Evolutionary conservation across 2,113 vertebrate species (phyloP).

Genomic region (Vulpes vulpes): DNA sequence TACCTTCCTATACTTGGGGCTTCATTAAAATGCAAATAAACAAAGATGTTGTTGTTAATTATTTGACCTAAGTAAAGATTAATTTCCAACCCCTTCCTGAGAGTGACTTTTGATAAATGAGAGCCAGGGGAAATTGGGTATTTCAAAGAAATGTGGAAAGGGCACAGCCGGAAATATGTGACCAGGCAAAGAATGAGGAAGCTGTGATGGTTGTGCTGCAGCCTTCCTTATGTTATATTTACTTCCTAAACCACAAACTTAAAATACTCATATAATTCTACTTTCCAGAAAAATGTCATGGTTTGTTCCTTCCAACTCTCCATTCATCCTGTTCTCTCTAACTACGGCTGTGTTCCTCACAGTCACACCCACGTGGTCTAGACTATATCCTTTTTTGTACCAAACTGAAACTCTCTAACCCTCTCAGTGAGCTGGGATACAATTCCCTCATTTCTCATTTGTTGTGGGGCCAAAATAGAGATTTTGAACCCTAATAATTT

Average conservation of each 20-base stretch:
- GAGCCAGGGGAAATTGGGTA: neutral
- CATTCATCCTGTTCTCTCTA: neutral
- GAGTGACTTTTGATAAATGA: constrained; percentile 41
- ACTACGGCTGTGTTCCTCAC: neutral
- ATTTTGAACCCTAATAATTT: neutral
- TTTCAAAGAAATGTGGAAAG: constrained; percentile 5
- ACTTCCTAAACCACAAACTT: constrained; percentile 53
- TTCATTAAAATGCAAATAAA: constrained; percentile 61
- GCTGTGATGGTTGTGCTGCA: neutral
- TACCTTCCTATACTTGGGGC: neutral
- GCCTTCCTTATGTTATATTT: neutral
- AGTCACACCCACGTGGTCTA: constrained; percentile 17
- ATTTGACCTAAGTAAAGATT: constrained; percentile 40
- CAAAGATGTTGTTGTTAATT: neutral
- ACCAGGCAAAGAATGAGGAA: neutral
- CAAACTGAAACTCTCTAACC: neutral
- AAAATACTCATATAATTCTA: constrained; percentile 60
- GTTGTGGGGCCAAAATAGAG: neutral
- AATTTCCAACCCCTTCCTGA: constrained; percentile 38
- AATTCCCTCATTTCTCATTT: neutral
- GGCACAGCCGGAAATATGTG: neutral
- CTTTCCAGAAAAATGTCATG: constrained; percentile 2
- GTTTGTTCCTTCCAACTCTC: neutral
- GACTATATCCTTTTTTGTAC: neutral
- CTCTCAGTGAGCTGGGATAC: neutral